These are phyloP conservation scores for Macaca mulatta DNA, from an alignment of 2,113 vertebrate genomes.

Conservation along the genomic window DNA sequence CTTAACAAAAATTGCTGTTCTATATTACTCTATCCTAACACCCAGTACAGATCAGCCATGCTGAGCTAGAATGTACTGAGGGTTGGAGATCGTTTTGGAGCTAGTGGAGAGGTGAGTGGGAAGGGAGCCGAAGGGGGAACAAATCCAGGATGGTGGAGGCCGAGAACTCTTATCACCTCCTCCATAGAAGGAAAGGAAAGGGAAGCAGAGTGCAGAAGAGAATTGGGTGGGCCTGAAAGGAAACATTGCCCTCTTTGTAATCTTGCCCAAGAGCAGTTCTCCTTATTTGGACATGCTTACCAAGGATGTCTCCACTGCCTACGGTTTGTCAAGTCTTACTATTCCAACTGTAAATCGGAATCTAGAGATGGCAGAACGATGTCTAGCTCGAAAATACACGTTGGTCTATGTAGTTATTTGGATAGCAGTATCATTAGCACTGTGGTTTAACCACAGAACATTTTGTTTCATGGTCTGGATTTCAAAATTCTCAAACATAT, in stretches of 20 bases:
- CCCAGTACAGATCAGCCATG: not conserved
- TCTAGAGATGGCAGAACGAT: not conserved
- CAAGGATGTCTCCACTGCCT: not conserved
- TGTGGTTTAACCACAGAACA: not conserved
- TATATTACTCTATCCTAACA: not conserved
- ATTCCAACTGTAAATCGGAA: not conserved
- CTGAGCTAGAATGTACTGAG: not conserved
- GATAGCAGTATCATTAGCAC: not conserved
- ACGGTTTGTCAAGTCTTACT: not conserved
- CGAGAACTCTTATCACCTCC: not conserved
- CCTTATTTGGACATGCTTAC: not conserved
- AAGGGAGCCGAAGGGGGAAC: no score
- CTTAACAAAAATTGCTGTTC: not conserved
- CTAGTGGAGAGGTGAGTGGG: not conserved
- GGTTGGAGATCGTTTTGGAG: not conserved
- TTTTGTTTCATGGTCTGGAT: slow-evolving; percentile 20
- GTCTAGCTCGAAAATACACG: not conserved
- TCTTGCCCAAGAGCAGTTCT: not conserved
- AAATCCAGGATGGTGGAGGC: not conserved
- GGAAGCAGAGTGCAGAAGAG: not conserved
- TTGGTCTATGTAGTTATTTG: not conserved
- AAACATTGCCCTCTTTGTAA: not conserved
- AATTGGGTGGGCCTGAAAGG: not conserved
- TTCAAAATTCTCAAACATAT: slow-evolving; percentile 52
- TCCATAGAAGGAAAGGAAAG: not conserved